These are phyloP conservation scores for Eurosta solidaginis DNA, from an alignment of 1,140 invertebrate species.

Conservation along the genomic window DNA sequence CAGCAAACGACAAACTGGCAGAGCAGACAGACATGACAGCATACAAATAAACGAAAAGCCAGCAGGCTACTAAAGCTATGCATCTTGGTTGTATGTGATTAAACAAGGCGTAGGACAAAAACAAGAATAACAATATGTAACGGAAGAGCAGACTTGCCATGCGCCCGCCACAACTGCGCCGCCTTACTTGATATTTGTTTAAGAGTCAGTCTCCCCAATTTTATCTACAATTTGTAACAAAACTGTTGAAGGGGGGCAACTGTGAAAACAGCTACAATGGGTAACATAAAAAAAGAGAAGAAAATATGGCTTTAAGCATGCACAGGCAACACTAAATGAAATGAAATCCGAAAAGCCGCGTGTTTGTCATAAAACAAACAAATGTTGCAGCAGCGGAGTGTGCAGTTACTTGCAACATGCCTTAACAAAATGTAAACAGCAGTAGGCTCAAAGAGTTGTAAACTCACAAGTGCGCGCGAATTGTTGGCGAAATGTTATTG, in stretches of 20 bases:
- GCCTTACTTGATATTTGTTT: slow-evolving; percentile 27
- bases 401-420: background rate
- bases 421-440: background rate
- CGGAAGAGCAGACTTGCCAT: slow-evolving; percentile 14
- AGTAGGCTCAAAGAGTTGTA: background rate
- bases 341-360: slow-evolving; percentile 15
- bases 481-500: background rate
- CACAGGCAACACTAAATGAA: slow-evolving; percentile 20
- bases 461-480: background rate
- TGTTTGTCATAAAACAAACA: slow-evolving; percentile 17
- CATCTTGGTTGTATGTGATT: background rate
- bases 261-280: background rate
- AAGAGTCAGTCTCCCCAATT: background rate
- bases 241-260: background rate
- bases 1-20: slow-evolving; percentile 23
- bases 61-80: background rate
- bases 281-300: background rate
- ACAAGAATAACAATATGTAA: background rate
- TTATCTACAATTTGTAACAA: background rate
- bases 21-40: background rate
- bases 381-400: background rate
- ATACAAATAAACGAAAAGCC: background rate
- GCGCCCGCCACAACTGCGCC: background rate
- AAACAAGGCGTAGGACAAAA: slow-evolving; percentile 13
- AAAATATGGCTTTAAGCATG: background rate